phyloP scores from a whole-genome alignment of 2,888 invertebrate genomes.

The Drosophila paramelanica region DNA sequence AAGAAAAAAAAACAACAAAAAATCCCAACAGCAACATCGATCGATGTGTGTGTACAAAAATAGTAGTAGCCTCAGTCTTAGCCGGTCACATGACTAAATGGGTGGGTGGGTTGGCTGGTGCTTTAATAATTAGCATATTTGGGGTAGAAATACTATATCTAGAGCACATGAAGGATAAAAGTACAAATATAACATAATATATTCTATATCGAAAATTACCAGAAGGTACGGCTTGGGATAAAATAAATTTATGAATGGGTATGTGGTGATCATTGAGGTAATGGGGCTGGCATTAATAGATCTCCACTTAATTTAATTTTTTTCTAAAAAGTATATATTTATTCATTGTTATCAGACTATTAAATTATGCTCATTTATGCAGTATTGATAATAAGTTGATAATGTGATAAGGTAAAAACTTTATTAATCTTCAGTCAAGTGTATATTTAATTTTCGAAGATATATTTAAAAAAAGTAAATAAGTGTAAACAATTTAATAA shows the following conservation, averaged over 20 bases:
- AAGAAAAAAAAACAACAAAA: constrained; percentile 39
- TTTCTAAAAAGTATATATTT: too few relatives aligned
- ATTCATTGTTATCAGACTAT: too few relatives aligned
- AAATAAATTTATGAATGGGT: not conserved
- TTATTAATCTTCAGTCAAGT: too few relatives aligned
- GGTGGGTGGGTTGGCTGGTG: constrained; percentile 35
- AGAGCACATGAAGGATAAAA: constrained; percentile 19
- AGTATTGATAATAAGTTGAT: too few relatives aligned
- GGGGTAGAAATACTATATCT: constrained; percentile 20
- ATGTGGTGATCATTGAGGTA: not conserved
- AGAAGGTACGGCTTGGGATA: too few relatives aligned
- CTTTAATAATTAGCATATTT: constrained; percentile 34
- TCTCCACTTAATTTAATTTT: too few relatives aligned
- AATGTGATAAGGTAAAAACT: too few relatives aligned
- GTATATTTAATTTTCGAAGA: too few relatives aligned
- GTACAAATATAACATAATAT: constrained; percentile 9
- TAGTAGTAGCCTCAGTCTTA: constrained; percentile 48
- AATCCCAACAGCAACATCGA: constrained; percentile 56
- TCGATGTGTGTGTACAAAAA: constrained; percentile 66
- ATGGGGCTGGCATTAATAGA: not conserved
- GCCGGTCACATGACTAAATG: constrained; percentile 23
- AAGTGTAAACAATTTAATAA: too few relatives aligned
- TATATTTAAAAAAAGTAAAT: not conserved
- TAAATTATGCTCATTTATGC: too few relatives aligned
- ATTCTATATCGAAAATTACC: not conserved